Conservation (phyloP, 37 sponge, comb jelly and placozoan genomes). For the Petrosia ficiformis region DNA sequence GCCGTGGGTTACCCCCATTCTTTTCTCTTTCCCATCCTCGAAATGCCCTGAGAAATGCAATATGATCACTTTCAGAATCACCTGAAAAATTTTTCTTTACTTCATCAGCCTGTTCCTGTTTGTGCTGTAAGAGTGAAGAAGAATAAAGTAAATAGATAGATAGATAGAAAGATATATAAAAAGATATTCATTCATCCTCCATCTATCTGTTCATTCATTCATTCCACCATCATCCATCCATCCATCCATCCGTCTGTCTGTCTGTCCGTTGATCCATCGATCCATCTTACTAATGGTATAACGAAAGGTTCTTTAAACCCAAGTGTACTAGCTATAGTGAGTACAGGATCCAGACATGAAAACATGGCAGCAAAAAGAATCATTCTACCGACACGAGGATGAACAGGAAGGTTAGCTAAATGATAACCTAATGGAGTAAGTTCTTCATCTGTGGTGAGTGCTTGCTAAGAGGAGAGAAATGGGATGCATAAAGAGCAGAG, state of each 20-base stretch:
- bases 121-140: conserved; percentile 38
- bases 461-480: conserved; percentile 45
- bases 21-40: conserved; percentile 58
- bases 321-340: conserved; percentile 64
- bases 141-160: too few species aligned
- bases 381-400: conserved; percentile 82
- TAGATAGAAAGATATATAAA: too few species aligned
- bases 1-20: conserved; percentile 17
- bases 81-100: conserved; percentile 52
- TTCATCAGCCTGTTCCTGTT: conserved; percentile 66
- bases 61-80: conserved; percentile 68
- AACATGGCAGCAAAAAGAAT: conserved; percentile 85
- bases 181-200: not conserved
- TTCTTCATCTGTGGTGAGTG: conserved; percentile 60
- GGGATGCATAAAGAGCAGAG: too few species aligned
- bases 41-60: conserved; percentile 63
- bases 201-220: too few species aligned
- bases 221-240: too few species aligned
- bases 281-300: conserved; percentile 55
- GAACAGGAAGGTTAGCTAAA: conserved; percentile 81
- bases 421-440: conserved; percentile 89
- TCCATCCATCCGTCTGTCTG: too few species aligned
- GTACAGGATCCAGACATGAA: conserved; percentile 78
- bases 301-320: conserved; percentile 87
- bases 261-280: not conserved